Evolutionary conservation across 2,888 invertebrate genomes (phyloP).

Genomic region (Desoria tigrina): DNA sequence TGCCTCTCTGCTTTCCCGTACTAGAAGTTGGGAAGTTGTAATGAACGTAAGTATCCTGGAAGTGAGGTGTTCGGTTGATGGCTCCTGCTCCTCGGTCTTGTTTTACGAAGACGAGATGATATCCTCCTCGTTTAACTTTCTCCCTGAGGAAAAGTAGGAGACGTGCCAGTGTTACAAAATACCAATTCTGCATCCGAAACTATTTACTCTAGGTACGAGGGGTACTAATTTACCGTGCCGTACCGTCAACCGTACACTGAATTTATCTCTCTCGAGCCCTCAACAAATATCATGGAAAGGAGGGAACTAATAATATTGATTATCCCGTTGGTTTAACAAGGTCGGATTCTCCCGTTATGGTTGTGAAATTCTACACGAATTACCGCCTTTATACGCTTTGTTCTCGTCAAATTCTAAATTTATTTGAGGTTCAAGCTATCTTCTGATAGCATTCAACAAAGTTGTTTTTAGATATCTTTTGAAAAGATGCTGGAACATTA

Average conservation of each 20-base stretch:
- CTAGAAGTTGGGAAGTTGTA: too few species aligned
- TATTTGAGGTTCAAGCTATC: too few species aligned
- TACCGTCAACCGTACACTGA: slow-evolving; percentile 1
- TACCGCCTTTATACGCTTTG: too few species aligned
- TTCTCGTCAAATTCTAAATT: too few species aligned
- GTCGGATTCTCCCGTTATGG: background rate
- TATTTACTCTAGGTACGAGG: background rate
- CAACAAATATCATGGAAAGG: too few species aligned
- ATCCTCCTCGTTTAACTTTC: slow-evolving; percentile 22
- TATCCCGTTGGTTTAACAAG: background rate
- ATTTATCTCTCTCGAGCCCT: slow-evolving; percentile 13
- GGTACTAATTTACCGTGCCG: background rate
- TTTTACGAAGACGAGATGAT: slow-evolving; percentile 4
- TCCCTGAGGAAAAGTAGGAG: slow-evolving; percentile 27
- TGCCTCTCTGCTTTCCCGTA: too few species aligned
- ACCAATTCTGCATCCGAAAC: slow-evolving; percentile 16
- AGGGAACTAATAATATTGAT: too few species aligned
- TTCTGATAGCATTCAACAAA: too few species aligned
- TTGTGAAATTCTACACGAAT: background rate
- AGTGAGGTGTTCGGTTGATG: background rate
- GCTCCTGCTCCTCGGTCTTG: background rate
- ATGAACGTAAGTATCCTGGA: too few species aligned
- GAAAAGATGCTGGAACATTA: too few species aligned
- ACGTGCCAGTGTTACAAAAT: slow-evolving; percentile 34
- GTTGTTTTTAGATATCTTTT: too few species aligned